phyloP scores from a whole-genome alignment of 1,140 invertebrate genomes.

The Formica exsecta region DNA sequence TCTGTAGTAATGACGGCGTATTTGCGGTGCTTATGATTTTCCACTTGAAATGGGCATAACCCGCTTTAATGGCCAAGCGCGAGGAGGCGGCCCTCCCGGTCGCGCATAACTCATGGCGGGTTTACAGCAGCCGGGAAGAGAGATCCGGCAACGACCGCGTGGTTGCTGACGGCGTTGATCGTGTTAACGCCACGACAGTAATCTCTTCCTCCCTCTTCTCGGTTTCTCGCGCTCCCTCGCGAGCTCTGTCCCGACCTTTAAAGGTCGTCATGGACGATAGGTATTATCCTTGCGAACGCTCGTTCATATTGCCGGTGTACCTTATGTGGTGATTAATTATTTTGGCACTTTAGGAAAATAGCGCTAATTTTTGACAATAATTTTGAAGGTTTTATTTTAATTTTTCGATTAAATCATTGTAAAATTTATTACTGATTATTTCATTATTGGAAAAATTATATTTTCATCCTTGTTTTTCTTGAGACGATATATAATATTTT shows the following conservation, averaged over 20 bases:
- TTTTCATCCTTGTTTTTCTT: not conserved
- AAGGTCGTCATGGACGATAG: constrained; percentile 65
- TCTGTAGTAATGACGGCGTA: constrained; percentile 80
- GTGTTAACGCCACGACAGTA: constrained; percentile 71
- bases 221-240: constrained; percentile 7
- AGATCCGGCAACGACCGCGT: constrained; percentile 20
- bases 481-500: not conserved
- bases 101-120: constrained; percentile 76
- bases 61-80: constrained; percentile 77
- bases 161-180: constrained; percentile 68
- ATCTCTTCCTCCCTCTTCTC: constrained; percentile 64
- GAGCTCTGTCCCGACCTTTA: constrained; percentile 62
- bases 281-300: constrained; percentile 54
- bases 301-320: not conserved
- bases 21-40: constrained; percentile 82
- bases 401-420: not conserved
- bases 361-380: not conserved
- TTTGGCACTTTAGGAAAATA: not conserved
- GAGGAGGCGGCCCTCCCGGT: constrained; percentile 68
- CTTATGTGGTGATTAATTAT: constrained; percentile 7
- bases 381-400: not conserved
- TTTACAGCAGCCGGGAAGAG: constrained; percentile 70
- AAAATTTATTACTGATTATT: constrained; percentile 5
- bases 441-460: not conserved
- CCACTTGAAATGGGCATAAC: constrained; percentile 83